A percentile compares a stretch with the other conserved stretches of the same genome.
phyloP scores from a whole-genome alignment of 2,888 invertebrate genomes.

The Chaetogeoica ovagalla region DNA sequence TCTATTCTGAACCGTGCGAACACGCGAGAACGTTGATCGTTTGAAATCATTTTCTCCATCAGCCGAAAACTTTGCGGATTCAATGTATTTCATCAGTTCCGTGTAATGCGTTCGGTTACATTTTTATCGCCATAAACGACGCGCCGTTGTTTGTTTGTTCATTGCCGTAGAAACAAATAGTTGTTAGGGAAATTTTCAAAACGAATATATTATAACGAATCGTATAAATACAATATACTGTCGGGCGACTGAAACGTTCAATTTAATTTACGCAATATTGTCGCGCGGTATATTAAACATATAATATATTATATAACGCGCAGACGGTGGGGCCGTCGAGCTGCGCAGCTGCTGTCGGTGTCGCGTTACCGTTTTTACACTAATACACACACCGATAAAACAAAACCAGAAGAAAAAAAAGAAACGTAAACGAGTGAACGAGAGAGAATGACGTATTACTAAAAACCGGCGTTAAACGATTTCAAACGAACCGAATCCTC shows the following conservation, averaged over 20 bases:
- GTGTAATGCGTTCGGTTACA: too few relatives aligned
- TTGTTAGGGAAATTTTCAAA: too few relatives aligned
- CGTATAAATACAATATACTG: neutral
- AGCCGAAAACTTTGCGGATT: too few relatives aligned
- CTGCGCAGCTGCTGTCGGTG: slow-evolving; percentile 45
- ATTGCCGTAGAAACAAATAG: too few relatives aligned
- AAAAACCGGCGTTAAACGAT: slow-evolving; percentile 40
- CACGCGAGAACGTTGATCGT: too few relatives aligned
- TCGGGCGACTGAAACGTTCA: slow-evolving; percentile 1
- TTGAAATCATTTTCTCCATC: too few relatives aligned
- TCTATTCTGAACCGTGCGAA: too few relatives aligned
- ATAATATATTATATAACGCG: neutral
- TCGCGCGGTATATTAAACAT: too few relatives aligned
- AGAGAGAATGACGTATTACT: neutral
- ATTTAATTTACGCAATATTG: slow-evolving; percentile 37
- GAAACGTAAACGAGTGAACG: neutral
- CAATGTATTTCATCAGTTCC: too few relatives aligned
- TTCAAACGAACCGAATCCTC: slow-evolving; percentile 51
- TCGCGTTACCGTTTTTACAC: slow-evolving; percentile 41
- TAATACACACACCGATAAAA: slow-evolving; percentile 27
- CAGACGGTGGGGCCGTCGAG: neutral
- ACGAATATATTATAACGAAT: neutral
- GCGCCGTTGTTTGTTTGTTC: too few relatives aligned
- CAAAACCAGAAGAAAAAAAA: slow-evolving; percentile 22
- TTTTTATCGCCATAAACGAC: too few relatives aligned